These are phyloP conservation scores for Leucania comma DNA, from an alignment of 2,888 invertebrate species.

Conservation along the genomic window DNA sequence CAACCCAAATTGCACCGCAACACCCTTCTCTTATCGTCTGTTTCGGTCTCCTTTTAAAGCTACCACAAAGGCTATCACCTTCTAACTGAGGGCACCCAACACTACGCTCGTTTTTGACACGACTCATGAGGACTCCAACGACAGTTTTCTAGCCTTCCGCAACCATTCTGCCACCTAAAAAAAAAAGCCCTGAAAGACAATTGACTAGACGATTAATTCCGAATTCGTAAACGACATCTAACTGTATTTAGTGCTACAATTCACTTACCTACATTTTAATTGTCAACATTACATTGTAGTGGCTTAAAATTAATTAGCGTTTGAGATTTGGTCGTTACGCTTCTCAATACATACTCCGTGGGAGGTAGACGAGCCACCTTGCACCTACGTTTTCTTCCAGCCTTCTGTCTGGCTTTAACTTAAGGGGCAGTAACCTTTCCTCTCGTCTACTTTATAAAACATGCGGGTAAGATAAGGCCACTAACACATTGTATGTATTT, in stretches of 20 bases:
- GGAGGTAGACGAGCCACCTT: slow-evolving; percentile 13
- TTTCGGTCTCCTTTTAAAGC: background rate
- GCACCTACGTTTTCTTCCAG: slow-evolving; percentile 11
- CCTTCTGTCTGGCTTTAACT: slow-evolving; percentile 29
- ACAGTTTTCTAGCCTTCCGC: background rate
- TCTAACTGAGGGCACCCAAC: too few species aligned
- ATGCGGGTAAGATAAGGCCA: slow-evolving; percentile 44
- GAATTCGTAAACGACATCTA: background rate
- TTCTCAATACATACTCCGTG: background rate
- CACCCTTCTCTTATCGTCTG: background rate
- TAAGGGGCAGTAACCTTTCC: slow-evolving; percentile 46
- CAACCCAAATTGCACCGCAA: background rate
- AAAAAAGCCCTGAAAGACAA: too few species aligned
- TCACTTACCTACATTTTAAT: background rate
- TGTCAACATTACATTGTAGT: too few species aligned
- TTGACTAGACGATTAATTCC: too few species aligned
- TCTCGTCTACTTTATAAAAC: slow-evolving; percentile 24
- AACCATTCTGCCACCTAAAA: background rate
- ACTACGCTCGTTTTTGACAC: background rate
- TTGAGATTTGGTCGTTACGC: background rate
- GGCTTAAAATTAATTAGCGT: background rate
- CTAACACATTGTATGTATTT: slow-evolving; percentile 30
- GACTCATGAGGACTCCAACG: background rate
- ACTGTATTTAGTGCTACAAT: background rate
- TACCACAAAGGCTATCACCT: too few species aligned